phyloP scores from a whole-genome alignment of 2,797 vertebrate species.

The Brachymystax lenok region DNA sequence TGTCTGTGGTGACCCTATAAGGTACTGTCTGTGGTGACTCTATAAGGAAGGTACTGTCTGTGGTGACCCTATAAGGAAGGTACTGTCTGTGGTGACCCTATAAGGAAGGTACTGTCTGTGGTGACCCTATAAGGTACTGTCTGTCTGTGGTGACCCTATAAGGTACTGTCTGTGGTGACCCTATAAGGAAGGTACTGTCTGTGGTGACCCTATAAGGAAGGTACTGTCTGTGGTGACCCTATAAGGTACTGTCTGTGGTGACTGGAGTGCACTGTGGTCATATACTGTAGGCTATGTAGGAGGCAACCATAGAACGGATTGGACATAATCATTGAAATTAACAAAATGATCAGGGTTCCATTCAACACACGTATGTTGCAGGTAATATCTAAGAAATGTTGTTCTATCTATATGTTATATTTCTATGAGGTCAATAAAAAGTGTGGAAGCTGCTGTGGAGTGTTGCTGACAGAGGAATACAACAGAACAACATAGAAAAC shows the following conservation, averaged over 20 bases:
- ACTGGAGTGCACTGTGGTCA: slow-evolving; percentile 5
- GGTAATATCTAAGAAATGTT: too few relatives aligned
- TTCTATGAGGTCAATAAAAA: not conserved
- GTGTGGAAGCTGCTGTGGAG: not conserved
- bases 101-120: not conserved
- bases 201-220: too few relatives aligned
- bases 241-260: slow-evolving; percentile 36
- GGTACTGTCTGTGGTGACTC: slow-evolving; percentile 20
- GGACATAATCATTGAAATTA: not conserved
- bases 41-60: not conserved
- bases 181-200: slow-evolving; percentile 36
- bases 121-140: slow-evolving; percentile 24
- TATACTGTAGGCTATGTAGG: slow-evolving; percentile 14
- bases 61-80: slow-evolving; percentile 26
- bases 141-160: not conserved
- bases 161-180: not conserved
- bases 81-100: slow-evolving; percentile 14
- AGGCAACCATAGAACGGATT: slow-evolving; percentile 7
- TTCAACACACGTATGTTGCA: not conserved
- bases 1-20: slow-evolving; percentile 6
- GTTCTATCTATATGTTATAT: not conserved
- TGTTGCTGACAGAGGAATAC: not conserved
- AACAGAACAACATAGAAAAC: not conserved
- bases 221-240: not conserved
- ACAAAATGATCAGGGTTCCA: not conserved